Percentiles rank a stretch among this genome's conserved stretches.
phyloP scores from a whole-genome alignment of 2,888 invertebrate genomes.

The Anagyrus pseudococci region DNA sequence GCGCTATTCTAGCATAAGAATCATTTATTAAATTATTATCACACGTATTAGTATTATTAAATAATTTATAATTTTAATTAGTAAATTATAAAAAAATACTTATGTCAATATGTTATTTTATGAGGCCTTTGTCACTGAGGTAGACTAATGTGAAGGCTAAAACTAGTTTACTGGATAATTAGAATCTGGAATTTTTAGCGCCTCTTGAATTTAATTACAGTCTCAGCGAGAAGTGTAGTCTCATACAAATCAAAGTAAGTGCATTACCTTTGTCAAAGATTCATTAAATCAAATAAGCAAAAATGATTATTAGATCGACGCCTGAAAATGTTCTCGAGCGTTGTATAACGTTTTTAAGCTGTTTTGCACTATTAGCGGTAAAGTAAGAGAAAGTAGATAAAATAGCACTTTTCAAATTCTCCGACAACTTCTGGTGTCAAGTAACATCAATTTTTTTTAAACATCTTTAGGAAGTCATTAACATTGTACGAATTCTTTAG shows the following conservation, averaged over 20 bases:
- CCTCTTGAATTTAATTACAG: background rate
- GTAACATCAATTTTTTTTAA: background rate
- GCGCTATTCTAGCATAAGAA: too few species aligned
- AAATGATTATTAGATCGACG: background rate
- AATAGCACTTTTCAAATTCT: background rate
- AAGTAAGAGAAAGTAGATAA: background rate
- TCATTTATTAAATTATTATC: too few species aligned
- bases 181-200: background rate
- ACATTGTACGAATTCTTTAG: background rate
- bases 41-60: too few species aligned
- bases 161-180: too few species aligned
- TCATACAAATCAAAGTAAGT: background rate
- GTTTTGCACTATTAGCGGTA: constrained; percentile 5
- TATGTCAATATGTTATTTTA: too few species aligned
- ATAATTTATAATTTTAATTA: too few species aligned
- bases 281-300: background rate
- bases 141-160: too few species aligned
- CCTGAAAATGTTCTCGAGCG: background rate
- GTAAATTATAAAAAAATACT: too few species aligned
- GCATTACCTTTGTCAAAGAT: background rate
- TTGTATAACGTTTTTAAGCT: background rate
- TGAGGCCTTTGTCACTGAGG: too few species aligned
- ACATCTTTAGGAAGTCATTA: background rate
- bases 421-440: background rate
- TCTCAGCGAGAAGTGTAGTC: background rate